Base-by-base conservation (phyloP, 1,140 invertebrate genomes). In the Trissolcus basalis region DNA sequence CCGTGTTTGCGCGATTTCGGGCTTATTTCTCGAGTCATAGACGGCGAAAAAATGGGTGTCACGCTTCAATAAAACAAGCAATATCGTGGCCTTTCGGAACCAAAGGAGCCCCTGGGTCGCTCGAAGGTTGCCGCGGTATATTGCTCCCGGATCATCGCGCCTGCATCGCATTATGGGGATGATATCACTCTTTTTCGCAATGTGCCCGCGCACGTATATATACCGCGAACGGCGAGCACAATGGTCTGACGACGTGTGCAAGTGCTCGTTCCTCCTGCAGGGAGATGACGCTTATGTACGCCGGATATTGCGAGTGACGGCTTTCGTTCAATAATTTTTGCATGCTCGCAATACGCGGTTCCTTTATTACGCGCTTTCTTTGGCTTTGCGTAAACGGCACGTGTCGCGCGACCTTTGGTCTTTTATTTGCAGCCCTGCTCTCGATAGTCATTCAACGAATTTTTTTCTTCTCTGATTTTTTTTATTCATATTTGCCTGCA, bases 131-230 rank as follows among this genome's bases (percentile, higher is more conserved):
- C 54, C 58, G 44, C 47, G 68, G 51, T 70, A 83, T 83, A 83
- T 83, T 81, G 80, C 80, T 64, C 59, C 67, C 75, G 81, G 81
- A 81, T 82, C 77, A 79, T 81, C 73, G 79, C 78, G 72, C 67
- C 76, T 78, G 78, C 73, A 77, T 82, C 77, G 61, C 77, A 79
- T 82, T 82, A 82, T 71, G 78, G 80, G 81, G 83, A 84, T 83
- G 83, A 84, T 86, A 85, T 87, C 85, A 83, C 85, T 84, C 82
- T 84, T 85, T 85, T 76, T 73, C 69, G 48, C 67, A 4, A 35
- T 73, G 70, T 1, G 19, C 19, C 6, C 78, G 36, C 48, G 45
- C 56, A 69, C 67, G 36, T 65, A 48, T 63, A 56, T 73, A 51
- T 56, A 69, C 54, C 73, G 68, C 59, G 32, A 58, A 54, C 60